Conservation (phyloP, 1,140 invertebrate genomes). For the Temnothorax nylanderi region DNA sequence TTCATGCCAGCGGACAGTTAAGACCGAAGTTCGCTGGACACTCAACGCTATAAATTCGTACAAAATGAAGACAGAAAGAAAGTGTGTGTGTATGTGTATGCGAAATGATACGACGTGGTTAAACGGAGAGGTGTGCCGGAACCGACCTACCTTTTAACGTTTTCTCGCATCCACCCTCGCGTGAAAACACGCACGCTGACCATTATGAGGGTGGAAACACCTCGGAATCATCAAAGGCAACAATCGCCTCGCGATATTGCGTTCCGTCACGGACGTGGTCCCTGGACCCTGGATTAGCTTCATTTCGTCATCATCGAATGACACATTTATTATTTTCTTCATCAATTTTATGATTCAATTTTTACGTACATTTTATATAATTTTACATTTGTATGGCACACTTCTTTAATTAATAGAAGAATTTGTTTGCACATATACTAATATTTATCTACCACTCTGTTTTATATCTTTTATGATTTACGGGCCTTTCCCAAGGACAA, state of each 20-base stretch:
- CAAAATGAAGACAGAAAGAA: conserved; percentile 70
- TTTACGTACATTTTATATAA: not conserved
- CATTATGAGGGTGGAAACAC: conserved; percentile 74
- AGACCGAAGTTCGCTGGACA: conserved; percentile 76
- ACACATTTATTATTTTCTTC: not conserved
- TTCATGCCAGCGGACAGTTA: conserved; percentile 85
- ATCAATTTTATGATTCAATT: not conserved
- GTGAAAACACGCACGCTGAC: conserved; percentile 79
- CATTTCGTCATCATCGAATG: conserved; percentile 1
- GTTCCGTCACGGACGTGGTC: conserved; percentile 38
- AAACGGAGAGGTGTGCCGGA: conserved; percentile 84
- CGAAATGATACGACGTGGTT: conserved; percentile 81
- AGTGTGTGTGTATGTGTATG: conserved; percentile 28
- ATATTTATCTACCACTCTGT: not conserved
- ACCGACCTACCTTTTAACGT: conserved; percentile 85
- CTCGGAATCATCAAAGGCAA: conserved; percentile 38
- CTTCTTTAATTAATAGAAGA: not conserved
- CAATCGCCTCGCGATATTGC: conserved; percentile 34
- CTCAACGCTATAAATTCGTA: conserved; percentile 83
- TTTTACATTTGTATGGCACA: not conserved
- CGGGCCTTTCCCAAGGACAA: conserved; percentile 50
- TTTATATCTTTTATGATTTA: conserved; percentile 39
- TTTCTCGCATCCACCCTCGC: conserved; percentile 73
- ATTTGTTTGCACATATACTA: conserved; percentile 19
- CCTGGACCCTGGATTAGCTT: not conserved